These are phyloP conservation scores for Stichodactyla helianthus DNA, from an alignment of 64 coral and sea anemone species.

Conservation along the genomic window DNA sequence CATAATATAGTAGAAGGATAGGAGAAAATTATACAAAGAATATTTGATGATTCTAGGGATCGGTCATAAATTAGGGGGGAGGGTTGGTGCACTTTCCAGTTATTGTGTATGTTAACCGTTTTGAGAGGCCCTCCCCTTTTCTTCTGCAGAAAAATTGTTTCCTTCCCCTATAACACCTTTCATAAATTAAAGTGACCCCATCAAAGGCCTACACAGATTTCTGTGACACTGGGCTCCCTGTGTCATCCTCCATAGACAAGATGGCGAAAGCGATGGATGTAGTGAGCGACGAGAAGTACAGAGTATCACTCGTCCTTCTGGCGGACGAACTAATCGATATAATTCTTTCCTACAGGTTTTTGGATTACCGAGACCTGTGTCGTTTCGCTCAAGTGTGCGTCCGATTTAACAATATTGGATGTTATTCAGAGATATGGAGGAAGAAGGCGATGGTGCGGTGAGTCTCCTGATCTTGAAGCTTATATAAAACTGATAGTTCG, in stretches of 20 bases:
- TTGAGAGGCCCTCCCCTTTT: too few species aligned
- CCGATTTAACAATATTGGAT: constrained; percentile 59
- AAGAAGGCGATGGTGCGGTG: constrained; percentile 62
- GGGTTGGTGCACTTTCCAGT: too few species aligned
- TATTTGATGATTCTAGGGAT: too few species aligned
- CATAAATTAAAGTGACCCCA: too few species aligned
- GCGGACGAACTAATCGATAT: constrained; percentile 83
- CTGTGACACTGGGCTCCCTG: constrained; percentile 1
- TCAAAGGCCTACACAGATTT: too few species aligned
- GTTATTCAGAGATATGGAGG: constrained; percentile 66
- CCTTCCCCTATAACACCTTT: too few species aligned
- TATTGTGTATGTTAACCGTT: too few species aligned
- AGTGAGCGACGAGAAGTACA: not conserved
- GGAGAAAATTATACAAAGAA: too few species aligned
- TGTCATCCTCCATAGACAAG: not conserved
- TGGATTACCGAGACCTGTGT: constrained; percentile 70
- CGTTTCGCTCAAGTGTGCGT: constrained; percentile 69
- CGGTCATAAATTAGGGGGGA: too few species aligned
- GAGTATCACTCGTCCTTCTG: constrained; percentile 32
- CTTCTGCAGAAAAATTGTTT: too few species aligned
- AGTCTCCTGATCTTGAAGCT: not conserved
- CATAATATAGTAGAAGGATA: too few species aligned
- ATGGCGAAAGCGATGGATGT: constrained; percentile 8
- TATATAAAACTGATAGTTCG: not conserved
- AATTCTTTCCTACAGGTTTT: constrained; percentile 53